Base-by-base conservation (phyloP, 37 sponge, comb jelly and placozoan species). In the Corticium candelabrum region DNA sequence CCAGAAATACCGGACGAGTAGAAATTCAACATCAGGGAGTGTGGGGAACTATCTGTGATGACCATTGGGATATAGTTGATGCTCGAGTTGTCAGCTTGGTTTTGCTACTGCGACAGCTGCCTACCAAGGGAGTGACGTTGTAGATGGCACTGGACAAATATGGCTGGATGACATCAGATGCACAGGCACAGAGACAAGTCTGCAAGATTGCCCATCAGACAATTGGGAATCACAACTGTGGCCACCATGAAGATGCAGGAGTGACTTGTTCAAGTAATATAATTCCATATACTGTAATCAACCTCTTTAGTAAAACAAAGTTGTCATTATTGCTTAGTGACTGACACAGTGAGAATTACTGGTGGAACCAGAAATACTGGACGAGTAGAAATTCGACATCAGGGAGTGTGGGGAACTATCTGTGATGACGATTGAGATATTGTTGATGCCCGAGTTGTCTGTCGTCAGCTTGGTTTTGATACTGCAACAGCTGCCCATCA, bases 91-190 rank as follows among this genome's bases (percentile, higher is more conserved):
- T n/a, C 86, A 86, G 77, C 21, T 50, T 11, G 62, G 62, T 27
- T 50, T 50, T 50, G 15, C 62, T 27, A 27, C 67, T 50, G 86
- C 84, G 29, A 39, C 40, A 15, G 37, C 39, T 40, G 78, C 87
- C 7, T 37, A 39, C 0, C n/a, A 35, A 2, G 1, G 27, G 11
- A 82, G 83, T 56, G 50, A 72, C 62, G 87, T 87, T 87, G 88
- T 83, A n/a, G 40, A 32, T 30, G 85, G 91, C 35, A 79, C 68
- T 56, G 88, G 85, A 0, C 37, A 40, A 1, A 84, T 87, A 38
- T 82, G 77, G 85, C 32, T 87, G 79, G 87, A 84, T 35, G 40
- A 87, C 39, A 87, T 90, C 29, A 36, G 4, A 31, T 90, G 91
- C 76, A 74, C 33, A 0, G 90, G 90, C n/a, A 35, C 40, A 0